A percentile compares a stretch with the other conserved stretches of the same genome.
phyloP scores from a whole-genome alignment of 2,888 invertebrate species.

The Papilio elwesi region DNA sequence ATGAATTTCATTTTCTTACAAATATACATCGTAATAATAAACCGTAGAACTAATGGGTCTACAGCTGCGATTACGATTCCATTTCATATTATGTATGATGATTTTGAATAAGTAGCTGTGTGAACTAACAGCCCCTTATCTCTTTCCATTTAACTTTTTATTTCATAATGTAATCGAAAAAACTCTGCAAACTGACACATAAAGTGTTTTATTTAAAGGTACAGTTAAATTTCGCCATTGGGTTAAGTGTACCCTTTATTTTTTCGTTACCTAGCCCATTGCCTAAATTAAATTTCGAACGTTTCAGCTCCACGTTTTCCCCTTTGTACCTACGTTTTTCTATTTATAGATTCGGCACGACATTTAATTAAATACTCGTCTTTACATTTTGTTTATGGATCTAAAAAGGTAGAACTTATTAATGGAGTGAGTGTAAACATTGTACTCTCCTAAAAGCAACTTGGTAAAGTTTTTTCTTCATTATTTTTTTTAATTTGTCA shows the following conservation, averaged over 20 bases:
- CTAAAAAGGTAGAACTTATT: constrained; percentile 1
- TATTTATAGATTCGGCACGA: constrained; percentile 13
- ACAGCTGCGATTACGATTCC: too few species aligned
- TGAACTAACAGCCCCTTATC: neutral
- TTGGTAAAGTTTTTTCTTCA: neutral
- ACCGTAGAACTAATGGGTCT: too few species aligned
- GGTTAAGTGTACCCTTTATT: constrained; percentile 4
- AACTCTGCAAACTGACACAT: neutral
- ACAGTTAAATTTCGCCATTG: neutral
- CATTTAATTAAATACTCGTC: constrained; percentile 7
- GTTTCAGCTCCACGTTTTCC: constrained; percentile 15
- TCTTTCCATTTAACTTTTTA: neutral
- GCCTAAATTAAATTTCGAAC: constrained; percentile 41
- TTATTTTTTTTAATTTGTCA: neutral
- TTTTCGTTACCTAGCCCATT: constrained; percentile 36
- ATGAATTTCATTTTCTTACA: too few species aligned
- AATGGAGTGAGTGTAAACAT: constrained; percentile 1
- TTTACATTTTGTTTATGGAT: constrained; percentile 9
- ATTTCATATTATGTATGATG: neutral
- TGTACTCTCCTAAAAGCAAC: neutral
- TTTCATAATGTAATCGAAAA: neutral
- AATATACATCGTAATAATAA: too few species aligned
- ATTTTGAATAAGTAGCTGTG: neutral
- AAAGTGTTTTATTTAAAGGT: constrained; percentile 4
- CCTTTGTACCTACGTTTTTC: constrained; percentile 41